A percentile compares a stretch with the other conserved stretches of the same genome.
Evolutionary conservation across 2,888 invertebrate species (phyloP).

Genomic region (Agriotes lineatus): DNA sequence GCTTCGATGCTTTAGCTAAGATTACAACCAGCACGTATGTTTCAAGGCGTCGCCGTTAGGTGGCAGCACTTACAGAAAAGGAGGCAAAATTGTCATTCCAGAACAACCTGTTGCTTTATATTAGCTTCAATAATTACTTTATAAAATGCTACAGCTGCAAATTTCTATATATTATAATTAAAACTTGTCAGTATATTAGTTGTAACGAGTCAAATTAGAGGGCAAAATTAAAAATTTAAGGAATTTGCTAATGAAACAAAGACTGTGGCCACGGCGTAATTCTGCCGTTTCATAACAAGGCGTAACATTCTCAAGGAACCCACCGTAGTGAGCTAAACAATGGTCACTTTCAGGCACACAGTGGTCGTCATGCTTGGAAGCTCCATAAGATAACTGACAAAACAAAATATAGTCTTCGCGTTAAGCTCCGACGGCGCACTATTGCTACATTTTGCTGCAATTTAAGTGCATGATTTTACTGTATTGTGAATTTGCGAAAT

Average conservation of each 20-base stretch:
- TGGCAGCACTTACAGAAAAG: no score
- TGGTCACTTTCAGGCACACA: slow-evolving; percentile 18
- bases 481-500: not conserved
- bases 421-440: not conserved
- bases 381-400: slow-evolving; percentile 19
- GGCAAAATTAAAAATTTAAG: not conserved
- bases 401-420: slow-evolving; percentile 15
- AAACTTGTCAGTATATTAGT: no score
- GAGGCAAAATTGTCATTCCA: no score
- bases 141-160: no score
- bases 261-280: not conserved
- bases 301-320: slow-evolving; percentile 19
- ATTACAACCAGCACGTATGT: no score
- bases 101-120: no score
- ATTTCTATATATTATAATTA: no score
- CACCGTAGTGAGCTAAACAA: slow-evolving; percentile 18
- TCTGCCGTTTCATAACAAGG: not conserved
- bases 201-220: no score
- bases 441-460: not conserved
- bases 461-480: not conserved
- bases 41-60: no score
- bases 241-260: not conserved
- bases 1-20: no score
- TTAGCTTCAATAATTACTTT: no score
- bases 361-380: slow-evolving; percentile 26